These are phyloP conservation scores for Portevinia maculata DNA, from an alignment of 2,888 invertebrate genomes.

Conservation along the genomic window DNA sequence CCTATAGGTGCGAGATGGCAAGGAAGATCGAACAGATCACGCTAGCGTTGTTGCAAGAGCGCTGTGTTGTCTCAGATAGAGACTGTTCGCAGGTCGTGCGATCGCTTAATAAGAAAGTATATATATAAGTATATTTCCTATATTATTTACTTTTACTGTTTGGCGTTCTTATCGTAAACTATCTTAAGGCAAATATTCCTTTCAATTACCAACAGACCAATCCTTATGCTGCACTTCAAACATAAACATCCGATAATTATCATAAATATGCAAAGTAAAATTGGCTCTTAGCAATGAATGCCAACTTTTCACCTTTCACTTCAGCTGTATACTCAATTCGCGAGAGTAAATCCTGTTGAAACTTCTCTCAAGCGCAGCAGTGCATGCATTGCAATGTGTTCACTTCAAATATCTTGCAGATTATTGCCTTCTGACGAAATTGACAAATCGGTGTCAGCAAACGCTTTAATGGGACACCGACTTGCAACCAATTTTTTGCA, in stretches of 20 bases:
- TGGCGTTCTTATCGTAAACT: not conserved
- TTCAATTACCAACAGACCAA: constrained; percentile 38
- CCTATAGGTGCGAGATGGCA: no score
- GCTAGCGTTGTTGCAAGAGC: no score
- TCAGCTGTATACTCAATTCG: not conserved
- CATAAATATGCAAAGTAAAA: constrained; percentile 66
- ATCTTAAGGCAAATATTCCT: not conserved
- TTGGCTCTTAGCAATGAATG: constrained; percentile 48
- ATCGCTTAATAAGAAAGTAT: no score
- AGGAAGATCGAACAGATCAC: no score
- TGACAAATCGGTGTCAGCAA: constrained; percentile 68
- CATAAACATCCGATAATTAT: constrained; percentile 53
- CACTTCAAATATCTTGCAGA: constrained; percentile 40
- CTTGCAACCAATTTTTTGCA: constrained; percentile 28
- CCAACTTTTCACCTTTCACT: constrained; percentile 69
- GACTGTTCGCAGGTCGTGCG: no score
- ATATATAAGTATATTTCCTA: constrained; percentile 12
- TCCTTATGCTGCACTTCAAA: constrained; percentile 46
- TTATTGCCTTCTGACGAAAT: constrained; percentile 62
- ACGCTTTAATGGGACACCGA: constrained; percentile 40
- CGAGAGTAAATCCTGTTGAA: constrained; percentile 40
- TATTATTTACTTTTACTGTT: not conserved
- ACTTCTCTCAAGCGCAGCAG: not conserved
- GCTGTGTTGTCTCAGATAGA: not conserved
- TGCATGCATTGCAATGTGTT: constrained; percentile 42